Conservation (phyloP, 1,140 invertebrate genomes). For the Diorhabda elongata region DNA sequence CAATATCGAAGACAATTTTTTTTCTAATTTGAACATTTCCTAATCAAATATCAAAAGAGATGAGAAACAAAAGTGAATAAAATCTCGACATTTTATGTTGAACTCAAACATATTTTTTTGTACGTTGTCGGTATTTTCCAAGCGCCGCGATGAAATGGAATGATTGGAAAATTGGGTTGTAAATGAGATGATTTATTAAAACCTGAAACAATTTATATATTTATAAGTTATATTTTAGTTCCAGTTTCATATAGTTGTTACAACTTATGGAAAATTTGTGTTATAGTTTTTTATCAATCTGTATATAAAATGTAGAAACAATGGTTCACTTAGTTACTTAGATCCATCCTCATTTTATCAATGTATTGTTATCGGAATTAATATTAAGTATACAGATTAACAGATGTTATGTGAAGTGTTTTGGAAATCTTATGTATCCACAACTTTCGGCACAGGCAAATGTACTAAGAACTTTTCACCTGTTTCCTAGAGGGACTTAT, state of each 20-base stretch:
- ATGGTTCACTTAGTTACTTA: too few relatives aligned
- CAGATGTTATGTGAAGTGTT: too few relatives aligned
- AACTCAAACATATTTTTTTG: conserved; percentile 16
- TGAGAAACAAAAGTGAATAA: conserved; percentile 6
- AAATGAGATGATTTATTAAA: conserved; percentile 14
- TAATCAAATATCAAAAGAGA: conserved; percentile 20
- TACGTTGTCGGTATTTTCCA: conserved; percentile 21
- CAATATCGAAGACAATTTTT: conserved; percentile 5
- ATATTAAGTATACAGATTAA: too few relatives aligned
- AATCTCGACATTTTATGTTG: conserved; percentile 15
- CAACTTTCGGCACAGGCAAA: not conserved
- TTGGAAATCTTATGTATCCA: not conserved
- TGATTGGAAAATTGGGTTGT: conserved; percentile 20
- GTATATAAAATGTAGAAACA: too few relatives aligned
- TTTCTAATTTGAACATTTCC: conserved; percentile 7
- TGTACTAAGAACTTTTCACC: not conserved
- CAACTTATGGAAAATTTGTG: too few relatives aligned
- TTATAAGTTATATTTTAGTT: too few relatives aligned
- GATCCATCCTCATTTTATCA: too few relatives aligned
- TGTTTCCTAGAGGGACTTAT: not conserved
- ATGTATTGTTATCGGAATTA: too few relatives aligned
- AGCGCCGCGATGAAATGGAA: conserved; percentile 23
- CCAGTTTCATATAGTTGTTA: too few relatives aligned
- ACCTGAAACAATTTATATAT: conserved; percentile 5
- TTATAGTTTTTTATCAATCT: too few relatives aligned